Evolutionary conservation across 2,113 vertebrate genomes (phyloP), one percentile per base, ranked within the genome.

Genomic region (Nothobranchius furzeri): DNA sequence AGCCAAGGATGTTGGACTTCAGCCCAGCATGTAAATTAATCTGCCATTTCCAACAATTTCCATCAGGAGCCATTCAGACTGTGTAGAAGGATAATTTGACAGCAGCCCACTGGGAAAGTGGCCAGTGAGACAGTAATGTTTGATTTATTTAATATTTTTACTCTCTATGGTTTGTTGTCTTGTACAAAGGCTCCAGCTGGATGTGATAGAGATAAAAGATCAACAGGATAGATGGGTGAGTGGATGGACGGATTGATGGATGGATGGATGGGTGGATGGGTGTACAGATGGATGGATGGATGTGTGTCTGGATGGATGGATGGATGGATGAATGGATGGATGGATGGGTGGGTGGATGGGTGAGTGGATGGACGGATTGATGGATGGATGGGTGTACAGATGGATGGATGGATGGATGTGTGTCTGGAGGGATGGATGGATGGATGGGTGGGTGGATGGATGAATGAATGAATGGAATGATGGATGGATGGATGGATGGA

Each of bases 31-130:
- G 82, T 86, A 85, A 89, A 87, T 87, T 79, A 81, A 85, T 82
- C 88, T 87, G 83, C 85, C 82, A 86, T 87, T 87, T 87, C 84
- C 81, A 85, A 88, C 87, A 89, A 87, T 89, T 88, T 89, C 87
- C 85, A 90, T 89, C 87, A 90, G 83, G 82, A 84, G 81, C 82
- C 85, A 89, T 90, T 90, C 89, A 90, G 75, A 73, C 59, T 66
- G 75, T 76, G 84, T 68, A 77, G 83, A 75, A 68, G 81, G 81
- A 84, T 86, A 76, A 87, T 88, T 82, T 85, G 86, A 89, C 86
- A 84, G 82, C 74, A 79, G 84, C 84, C 77, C 81, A 78, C 69
- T 67, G 80, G 78, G 75, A 86, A 81, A 84, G 79, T 64, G 78
- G 89, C 78, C 78, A 84, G 70, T 20, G 63, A 86, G 78, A 74